A percentile compares a stretch with the other conserved stretches of the same genome.
Evolutionary conservation across 1,140 invertebrate genomes (phyloP).

Genomic region (Aethina tumida): DNA sequence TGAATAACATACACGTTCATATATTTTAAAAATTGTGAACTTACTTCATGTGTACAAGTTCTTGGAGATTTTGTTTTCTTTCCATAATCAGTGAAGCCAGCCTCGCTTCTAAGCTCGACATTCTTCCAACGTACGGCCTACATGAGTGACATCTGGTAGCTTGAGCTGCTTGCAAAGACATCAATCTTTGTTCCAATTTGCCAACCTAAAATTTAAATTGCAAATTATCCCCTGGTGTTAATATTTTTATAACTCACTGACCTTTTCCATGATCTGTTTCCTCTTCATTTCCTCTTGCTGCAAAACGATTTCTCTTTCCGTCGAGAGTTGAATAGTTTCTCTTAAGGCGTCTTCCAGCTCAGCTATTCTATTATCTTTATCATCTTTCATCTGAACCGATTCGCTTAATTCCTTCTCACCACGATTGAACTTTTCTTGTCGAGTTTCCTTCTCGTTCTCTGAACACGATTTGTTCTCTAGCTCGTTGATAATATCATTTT

Average conservation of each 20-base stretch:
- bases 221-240: constrained; percentile 2
- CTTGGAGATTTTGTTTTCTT: constrained; percentile 56
- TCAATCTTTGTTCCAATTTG: constrained; percentile 58
- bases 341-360: constrained; percentile 72
- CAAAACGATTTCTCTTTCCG: constrained; percentile 52
- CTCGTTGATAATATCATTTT: background rate
- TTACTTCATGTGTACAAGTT: constrained; percentile 73
- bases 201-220: constrained; percentile 46
- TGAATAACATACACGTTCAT: background rate
- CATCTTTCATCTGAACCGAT: constrained; percentile 11
- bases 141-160: constrained; percentile 57
- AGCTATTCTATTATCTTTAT: constrained; percentile 45
- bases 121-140: constrained; percentile 45
- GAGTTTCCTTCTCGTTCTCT: constrained; percentile 10
- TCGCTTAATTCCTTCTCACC: constrained; percentile 10
- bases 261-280: constrained; percentile 51
- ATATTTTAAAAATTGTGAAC: constrained; percentile 21
- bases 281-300: constrained; percentile 48
- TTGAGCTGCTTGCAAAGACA: constrained; percentile 55
- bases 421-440: constrained; percentile 18
- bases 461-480: constrained; percentile 11
- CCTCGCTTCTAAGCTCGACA: constrained; percentile 48
- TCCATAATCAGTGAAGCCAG: constrained; percentile 47
- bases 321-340: constrained; percentile 52
- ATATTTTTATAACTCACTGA: constrained; percentile 32